Base-by-base conservation (phyloP, 2,888 invertebrate genomes). In the Cactoblastis cactorum region DNA sequence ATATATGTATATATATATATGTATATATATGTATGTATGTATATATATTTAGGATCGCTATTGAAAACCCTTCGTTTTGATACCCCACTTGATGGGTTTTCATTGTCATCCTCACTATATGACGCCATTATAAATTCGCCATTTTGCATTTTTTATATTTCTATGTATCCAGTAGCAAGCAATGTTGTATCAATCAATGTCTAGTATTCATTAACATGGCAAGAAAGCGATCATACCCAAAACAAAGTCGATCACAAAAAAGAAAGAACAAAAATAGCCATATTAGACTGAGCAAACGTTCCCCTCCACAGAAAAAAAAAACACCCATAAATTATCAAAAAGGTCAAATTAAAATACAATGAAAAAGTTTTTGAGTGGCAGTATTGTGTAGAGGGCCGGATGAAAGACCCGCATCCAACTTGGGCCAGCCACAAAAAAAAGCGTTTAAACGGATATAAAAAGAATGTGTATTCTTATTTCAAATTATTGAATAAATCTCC, bases 261-360 rank as follows among this genome's bases (percentile, higher is more conserved):
- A 70, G 79, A 80, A 82, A 80, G 72, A n/a, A n/a, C n/a, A n/a
- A n/a, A n/a, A 77, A 68, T 67, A 73, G 67, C 80, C 79, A 85
- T 86, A 84, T 84, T 84, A 84, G 83, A 75, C 80, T 77, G 80
- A 80, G 81, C 86, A 85, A 87, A 86, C 81, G 84, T 75, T 80
- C 78, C 79, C 41, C 80, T 72, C 74, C 67, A 62, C 62, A 62
- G 64, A 58, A 76, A 83, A 79, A 81, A 77, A 69, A 75, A 80
- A 83, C n/a, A n/a, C 84, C 77, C 85, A 89, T 89, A 88, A 89
- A 89, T 89, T 88, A 89, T 87, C 87, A 82, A 87, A 89, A 88
- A 89, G 88, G 88, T 89, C 89, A 88, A 88, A 89, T 89, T 89
- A 89, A 87, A 89, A 89, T 89, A 89, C 89, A 89, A 89, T 88